Conservation (phyloP, 2,888 invertebrate species). For the Aplocera efformata region DNA sequence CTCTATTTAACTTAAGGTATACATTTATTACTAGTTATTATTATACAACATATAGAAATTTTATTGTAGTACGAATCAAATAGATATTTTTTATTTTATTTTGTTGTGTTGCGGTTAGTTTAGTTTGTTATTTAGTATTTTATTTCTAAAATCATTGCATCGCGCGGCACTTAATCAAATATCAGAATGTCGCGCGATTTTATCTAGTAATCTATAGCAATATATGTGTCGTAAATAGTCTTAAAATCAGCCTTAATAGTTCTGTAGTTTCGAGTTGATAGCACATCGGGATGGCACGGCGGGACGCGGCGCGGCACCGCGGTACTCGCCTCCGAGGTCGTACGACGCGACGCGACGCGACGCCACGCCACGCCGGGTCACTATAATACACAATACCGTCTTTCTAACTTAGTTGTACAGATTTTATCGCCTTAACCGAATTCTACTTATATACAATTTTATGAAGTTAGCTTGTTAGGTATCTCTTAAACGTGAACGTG, state of each 20-base stretch:
- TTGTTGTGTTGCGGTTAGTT: constrained; percentile 68
- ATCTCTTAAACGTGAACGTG: constrained; percentile 24
- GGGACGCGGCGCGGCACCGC: neutral
- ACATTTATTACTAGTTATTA: constrained; percentile 43
- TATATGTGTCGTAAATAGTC: constrained; percentile 15
- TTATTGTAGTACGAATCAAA: constrained; percentile 63
- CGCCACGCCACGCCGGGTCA: constrained; percentile 4
- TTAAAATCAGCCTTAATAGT: constrained; percentile 23
- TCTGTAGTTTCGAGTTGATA: constrained; percentile 11
- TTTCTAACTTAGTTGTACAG: constrained; percentile 35
- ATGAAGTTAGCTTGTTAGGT: constrained; percentile 41
- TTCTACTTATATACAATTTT: constrained; percentile 47
- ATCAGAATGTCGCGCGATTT: constrained; percentile 1
- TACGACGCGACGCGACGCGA: neutral
- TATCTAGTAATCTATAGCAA: constrained; percentile 12
- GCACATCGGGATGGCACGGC: constrained; percentile 9
- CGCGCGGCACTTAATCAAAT: constrained; percentile 19
- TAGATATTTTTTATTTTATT: constrained; percentile 44
- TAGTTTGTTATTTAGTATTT: constrained; percentile 79
- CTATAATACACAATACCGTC: constrained; percentile 17
- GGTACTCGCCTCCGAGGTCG: constrained; percentile 3
- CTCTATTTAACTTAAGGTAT: constrained; percentile 56
- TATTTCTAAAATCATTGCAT: constrained; percentile 52
- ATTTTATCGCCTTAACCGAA: constrained; percentile 60
- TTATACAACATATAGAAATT: constrained; percentile 52